Evolutionary conservation across 92 coral and sea anemone genomes (phyloP).

Genomic region (Palythoa heliodiscus): DNA sequence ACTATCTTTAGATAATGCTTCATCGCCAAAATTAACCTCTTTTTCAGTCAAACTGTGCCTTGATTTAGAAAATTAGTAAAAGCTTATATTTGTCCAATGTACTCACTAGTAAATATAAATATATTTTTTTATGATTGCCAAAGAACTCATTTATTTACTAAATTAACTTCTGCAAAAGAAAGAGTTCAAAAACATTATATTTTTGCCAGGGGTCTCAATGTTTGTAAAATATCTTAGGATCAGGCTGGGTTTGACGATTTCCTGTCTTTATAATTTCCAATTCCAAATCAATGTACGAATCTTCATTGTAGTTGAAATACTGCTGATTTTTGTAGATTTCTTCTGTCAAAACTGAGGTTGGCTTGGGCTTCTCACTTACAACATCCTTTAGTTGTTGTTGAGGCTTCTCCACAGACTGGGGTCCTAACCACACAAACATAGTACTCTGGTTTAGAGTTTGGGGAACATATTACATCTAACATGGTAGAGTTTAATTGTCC

Average conservation of each 20-base stretch:
- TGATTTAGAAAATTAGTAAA: not conserved
- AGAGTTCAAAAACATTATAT: not conserved
- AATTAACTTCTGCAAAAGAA: not conserved
- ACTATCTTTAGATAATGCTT: too few relatives aligned
- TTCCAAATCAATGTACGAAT: slow-evolving; percentile 84
- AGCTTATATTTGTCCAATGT: not conserved
- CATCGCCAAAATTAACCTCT: too few relatives aligned
- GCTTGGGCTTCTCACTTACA: slow-evolving; percentile 34
- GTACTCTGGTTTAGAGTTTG: not conserved
- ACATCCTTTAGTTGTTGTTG: slow-evolving; percentile 53
- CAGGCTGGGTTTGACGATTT: slow-evolving; percentile 82
- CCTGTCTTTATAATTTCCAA: slow-evolving; percentile 69
- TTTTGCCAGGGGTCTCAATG: slow-evolving; percentile 94
- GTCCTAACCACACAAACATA: slow-evolving; percentile 17
- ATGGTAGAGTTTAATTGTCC: too few relatives aligned
- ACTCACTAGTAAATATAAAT: not conserved
- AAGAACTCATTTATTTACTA: not conserved
- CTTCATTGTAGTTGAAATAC: slow-evolving; percentile 77
- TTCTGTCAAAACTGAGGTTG: slow-evolving; percentile 13
- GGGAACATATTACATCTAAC: too few relatives aligned
- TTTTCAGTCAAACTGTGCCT: not conserved
- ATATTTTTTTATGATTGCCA: not conserved
- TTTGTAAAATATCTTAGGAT: slow-evolving; percentile 69
- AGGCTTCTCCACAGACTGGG: slow-evolving; percentile 35
- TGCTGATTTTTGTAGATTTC: slow-evolving; percentile 75